Evolutionary conservation across 2,113 vertebrate species (phyloP).

Genomic region (Ranitomeya imitator): DNA sequence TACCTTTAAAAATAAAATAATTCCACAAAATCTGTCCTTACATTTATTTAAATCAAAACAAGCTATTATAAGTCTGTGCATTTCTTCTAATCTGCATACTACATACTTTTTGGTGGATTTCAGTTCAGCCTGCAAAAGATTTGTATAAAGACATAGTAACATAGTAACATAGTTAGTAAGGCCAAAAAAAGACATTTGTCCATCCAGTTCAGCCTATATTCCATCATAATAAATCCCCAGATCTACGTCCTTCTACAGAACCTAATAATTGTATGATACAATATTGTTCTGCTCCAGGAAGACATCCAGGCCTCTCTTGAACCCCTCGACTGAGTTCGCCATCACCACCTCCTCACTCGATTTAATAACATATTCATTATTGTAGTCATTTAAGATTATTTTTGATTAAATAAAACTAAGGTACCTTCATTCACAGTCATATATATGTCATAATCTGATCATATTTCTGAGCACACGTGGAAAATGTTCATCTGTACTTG

Average conservation of each 20-base stretch:
- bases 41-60: background rate
- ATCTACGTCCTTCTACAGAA: no score
- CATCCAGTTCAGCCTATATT: no score
- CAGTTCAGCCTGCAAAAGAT: background rate
- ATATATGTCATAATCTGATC: slow-evolving; percentile 34
- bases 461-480: slow-evolving; percentile 42
- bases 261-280: no score
- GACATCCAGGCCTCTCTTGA: no score
- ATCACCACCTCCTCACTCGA: no score
- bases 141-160: background rate
- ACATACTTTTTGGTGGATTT: background rate
- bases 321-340: no score
- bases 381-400: background rate
- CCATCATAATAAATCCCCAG: no score
- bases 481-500: slow-evolving; percentile 44
- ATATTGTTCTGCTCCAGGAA: no score
- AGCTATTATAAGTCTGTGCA: background rate
- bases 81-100: background rate
- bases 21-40: no score
- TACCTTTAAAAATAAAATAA: no score
- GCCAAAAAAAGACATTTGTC: no score
- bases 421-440: background rate
- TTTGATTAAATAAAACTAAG: background rate
- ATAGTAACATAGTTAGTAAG: no score
- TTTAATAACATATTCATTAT: background rate